A percentile compares a stretch with the other conserved stretches of the same genome.
These are phyloP conservation scores for Athalia circularis DNA, from an alignment of 2,888 invertebrate genomes.

Conservation along the genomic window DNA sequence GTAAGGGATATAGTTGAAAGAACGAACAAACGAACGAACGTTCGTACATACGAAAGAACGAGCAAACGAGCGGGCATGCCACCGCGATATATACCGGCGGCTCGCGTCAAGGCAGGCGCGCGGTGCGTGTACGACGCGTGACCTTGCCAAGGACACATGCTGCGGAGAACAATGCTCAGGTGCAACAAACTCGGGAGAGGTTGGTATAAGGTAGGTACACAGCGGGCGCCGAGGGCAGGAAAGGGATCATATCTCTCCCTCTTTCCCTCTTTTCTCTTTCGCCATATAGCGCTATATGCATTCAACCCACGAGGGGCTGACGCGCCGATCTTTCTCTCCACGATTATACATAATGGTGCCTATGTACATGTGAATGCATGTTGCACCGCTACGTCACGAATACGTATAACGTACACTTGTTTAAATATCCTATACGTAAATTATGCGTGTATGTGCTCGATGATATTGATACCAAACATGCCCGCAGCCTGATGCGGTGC, in stretches of 20 bases:
- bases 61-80: neutral
- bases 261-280: conserved; percentile 15
- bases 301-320: conserved; percentile 3
- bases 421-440: too few species aligned
- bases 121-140: conserved; percentile 55
- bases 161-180: conserved; percentile 67
- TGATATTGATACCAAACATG: neutral
- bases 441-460: too few species aligned
- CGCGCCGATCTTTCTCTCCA: conserved; percentile 45
- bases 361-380: conserved; percentile 40
- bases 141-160: conserved; percentile 69
- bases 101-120: conserved; percentile 34
- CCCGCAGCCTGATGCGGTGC: too few species aligned
- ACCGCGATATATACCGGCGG: conserved; percentile 24
- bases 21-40: conserved; percentile 1
- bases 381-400: too few species aligned
- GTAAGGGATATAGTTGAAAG: neutral
- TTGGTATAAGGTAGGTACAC: conserved; percentile 27
- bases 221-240: conserved; percentile 44
- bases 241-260: conserved; percentile 20
- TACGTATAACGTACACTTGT: too few species aligned
- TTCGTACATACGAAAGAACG: conserved; percentile 2
- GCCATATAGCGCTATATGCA: conserved; percentile 37
- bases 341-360: conserved; percentile 47
- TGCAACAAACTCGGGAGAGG: conserved; percentile 59